Percentiles rank a stretch among this genome's conserved stretches.
phyloP scores from a whole-genome alignment of 2,797 vertebrate species.

The Pampus argenteus region DNA sequence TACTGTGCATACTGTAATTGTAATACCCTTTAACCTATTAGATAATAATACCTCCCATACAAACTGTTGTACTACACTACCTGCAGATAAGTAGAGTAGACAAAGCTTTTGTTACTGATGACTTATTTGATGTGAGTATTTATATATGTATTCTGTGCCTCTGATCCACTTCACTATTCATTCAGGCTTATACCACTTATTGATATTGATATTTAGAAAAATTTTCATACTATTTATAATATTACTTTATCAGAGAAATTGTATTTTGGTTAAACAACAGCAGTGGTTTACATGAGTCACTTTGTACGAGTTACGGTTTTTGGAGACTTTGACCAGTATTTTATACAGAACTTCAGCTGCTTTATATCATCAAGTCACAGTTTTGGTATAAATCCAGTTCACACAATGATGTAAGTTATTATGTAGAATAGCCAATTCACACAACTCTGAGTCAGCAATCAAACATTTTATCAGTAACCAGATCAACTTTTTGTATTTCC shows the following conservation, averaged over 20 bases:
- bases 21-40: constrained; percentile 38
- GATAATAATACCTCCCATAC: constrained; percentile 31
- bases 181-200: constrained; percentile 61
- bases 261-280: constrained; percentile 54
- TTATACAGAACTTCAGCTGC: constrained; percentile 50
- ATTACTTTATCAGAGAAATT: constrained; percentile 48
- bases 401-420: constrained; percentile 16
- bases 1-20: constrained; percentile 40
- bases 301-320: constrained; percentile 48
- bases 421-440: constrained; percentile 19
- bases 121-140: constrained; percentile 29
- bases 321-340: constrained; percentile 61
- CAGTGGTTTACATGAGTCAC: constrained; percentile 58
- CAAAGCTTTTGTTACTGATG: constrained; percentile 51
- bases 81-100: constrained; percentile 12
- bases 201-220: constrained; percentile 54
- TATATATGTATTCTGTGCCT: constrained; percentile 52
- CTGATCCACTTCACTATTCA: constrained; percentile 27
- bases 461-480: constrained; percentile 28
- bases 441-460: constrained; percentile 13
- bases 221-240: constrained; percentile 67
- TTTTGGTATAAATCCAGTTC: constrained; percentile 16
- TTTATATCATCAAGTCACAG: constrained; percentile 21
- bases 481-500: constrained; percentile 49
- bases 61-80: constrained; percentile 26